Evolutionary conservation across 2,888 invertebrate species (phyloP).

Genomic region (Orchesellides sinensis): DNA sequence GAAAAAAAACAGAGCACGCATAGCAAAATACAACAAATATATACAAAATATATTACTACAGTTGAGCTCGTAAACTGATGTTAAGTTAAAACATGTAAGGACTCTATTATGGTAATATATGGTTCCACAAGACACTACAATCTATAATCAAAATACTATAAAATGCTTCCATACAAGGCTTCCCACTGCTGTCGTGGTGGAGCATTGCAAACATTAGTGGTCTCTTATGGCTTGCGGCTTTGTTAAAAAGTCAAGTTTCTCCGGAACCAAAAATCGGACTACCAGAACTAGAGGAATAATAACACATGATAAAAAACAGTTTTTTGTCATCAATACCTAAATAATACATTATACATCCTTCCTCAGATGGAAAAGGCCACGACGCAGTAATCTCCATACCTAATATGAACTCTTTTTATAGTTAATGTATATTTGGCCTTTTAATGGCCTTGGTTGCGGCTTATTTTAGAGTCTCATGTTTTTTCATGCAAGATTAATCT

Average conservation of each 20-base stretch:
- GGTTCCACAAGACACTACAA: not conserved
- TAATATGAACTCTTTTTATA: constrained; percentile 16
- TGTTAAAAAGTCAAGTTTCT: not conserved
- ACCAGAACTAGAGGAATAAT: not conserved
- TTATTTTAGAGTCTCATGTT: constrained; percentile 19
- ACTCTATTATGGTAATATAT: too few species aligned
- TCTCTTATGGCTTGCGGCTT: constrained; percentile 6
- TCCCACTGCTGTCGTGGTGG: not conserved
- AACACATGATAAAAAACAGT: constrained; percentile 24
- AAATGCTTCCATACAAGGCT: not conserved
- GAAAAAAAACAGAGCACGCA: not conserved
- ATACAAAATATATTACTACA: too few species aligned
- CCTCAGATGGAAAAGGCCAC: not conserved
- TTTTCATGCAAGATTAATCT: constrained; percentile 7
- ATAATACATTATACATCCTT: not conserved
- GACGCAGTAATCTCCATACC: constrained; percentile 2
- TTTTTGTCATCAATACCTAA: not conserved
- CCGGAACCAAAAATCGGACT: not conserved
- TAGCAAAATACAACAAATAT: too few species aligned
- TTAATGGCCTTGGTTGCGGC: constrained; percentile 33
- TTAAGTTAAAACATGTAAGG: constrained; percentile 11
- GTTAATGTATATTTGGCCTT: not conserved
- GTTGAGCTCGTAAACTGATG: too few species aligned
- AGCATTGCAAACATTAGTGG: not conserved
- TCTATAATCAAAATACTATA: not conserved